Evolutionary conservation across 2,888 invertebrate species (phyloP), one percentile per base, ranked within the genome.

Genomic region (Erebia aethiops): DNA sequence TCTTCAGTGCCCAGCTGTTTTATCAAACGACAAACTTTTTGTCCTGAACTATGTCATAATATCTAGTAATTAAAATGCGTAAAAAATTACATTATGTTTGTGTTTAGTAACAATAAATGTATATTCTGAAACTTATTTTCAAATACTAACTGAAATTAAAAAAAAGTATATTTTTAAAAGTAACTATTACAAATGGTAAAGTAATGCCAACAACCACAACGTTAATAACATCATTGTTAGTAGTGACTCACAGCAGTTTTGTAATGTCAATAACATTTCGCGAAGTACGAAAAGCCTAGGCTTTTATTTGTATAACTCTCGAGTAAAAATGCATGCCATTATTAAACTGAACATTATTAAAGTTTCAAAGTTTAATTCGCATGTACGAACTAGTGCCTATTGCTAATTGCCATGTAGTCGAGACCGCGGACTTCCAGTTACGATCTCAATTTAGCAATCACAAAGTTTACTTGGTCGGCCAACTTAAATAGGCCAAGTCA

Each of bases 391-490:
- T 72, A 64, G 69, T 76, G 71, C 70, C 75, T 73, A 76, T 75
- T 74, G 73, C 75, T 76, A 76, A 76, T 75, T 76, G 76, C 76
- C 52, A 74, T 71, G 74, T 72, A 69, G 74, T 72, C 41, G 74
- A 71, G 76, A 76, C 76, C 75, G 58, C 76, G 70, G 72, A 75
- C 72, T 75, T 75, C 73, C 73, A 73, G 75, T 75, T 76, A 71
- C 76, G 71, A 74, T 76, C 76, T 77, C 77, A 75, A 77, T 76
- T 77, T 76, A 77, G 77, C 77, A 76, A 76, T 77, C 76, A 76
- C 74, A 70, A 74, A 77, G 75, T 77, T 77, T 69, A 73, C 75
- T 74, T 69, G 74, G 74, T 71, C 75, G 72, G 67, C 74, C 69
- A 76, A 76, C 72, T 77, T 75, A 73, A 76, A 77, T 77, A 74